Conservation (phyloP, 23 tunicate species). For the Corella eumyota region DNA sequence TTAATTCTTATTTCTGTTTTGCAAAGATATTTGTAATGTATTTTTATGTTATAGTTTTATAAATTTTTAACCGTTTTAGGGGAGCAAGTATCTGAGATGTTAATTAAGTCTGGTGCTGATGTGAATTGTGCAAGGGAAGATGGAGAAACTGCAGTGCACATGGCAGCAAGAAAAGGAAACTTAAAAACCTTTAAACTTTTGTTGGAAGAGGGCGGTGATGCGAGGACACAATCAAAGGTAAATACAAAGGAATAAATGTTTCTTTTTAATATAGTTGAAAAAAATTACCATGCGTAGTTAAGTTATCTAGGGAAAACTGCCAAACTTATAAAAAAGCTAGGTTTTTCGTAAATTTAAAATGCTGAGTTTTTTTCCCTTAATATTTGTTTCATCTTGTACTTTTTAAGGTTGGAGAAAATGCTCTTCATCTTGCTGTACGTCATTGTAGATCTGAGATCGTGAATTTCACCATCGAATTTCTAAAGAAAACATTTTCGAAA, state of each 20-base stretch:
- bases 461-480: conserved; percentile 34
- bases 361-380: no score
- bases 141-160: conserved; percentile 88
- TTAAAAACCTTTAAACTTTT: conserved; percentile 55
- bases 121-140: conserved; percentile 64
- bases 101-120: conserved; percentile 84
- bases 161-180: conserved; percentile 74
- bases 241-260: neutral
- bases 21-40: no score
- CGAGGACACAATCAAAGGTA: conserved; percentile 53
- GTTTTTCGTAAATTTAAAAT: no score
- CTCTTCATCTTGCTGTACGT: conserved; percentile 78
- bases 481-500: conserved; percentile 29
- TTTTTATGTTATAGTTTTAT: no score
- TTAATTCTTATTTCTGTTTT: no score
- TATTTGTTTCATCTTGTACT: no score
- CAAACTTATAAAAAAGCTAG: neutral
- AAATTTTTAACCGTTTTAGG: conserved; percentile 15
- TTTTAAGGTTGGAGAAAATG: conserved; percentile 66
- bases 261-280: neutral
- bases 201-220: conserved; percentile 74
- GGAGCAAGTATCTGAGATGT: conserved; percentile 77
- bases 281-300: neutral
- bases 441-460: conserved; percentile 64
- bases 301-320: neutral